These are phyloP conservation scores for Phymastichus coffea DNA, from an alignment of 1,140 invertebrate genomes.

Conservation along the genomic window DNA sequence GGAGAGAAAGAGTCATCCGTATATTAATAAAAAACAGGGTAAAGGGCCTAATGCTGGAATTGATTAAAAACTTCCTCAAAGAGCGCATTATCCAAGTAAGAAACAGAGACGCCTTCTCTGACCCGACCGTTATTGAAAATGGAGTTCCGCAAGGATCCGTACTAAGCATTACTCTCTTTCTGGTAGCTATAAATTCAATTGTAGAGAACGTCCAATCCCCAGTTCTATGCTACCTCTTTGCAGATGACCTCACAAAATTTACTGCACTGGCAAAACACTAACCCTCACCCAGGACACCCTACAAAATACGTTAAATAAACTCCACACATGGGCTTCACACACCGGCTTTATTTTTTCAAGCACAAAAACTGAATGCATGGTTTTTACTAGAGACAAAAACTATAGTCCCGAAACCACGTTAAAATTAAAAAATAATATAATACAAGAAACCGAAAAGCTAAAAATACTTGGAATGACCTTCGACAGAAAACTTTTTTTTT, in stretches of 20 bases:
- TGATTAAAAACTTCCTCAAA: constrained; percentile 20
- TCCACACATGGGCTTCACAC: no score
- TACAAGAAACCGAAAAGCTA: no score
- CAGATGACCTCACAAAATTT: constrained; percentile 22
- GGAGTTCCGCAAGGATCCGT: no score
- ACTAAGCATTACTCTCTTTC: constrained; percentile 30
- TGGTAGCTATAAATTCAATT: constrained; percentile 22
- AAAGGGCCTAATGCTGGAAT: constrained; percentile 16
- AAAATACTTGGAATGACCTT: no score
- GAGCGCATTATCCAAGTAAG: constrained; percentile 18
- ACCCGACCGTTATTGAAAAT: no score
- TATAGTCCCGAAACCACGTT: constrained; percentile 28
- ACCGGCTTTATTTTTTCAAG: no score
- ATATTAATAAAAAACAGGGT: constrained; percentile 6
- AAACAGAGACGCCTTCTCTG: constrained; percentile 8
- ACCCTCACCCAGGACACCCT: neutral
- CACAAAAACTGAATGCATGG: no score
- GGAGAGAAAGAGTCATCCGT: constrained; percentile 20
- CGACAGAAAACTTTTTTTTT: no score
- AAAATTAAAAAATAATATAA: constrained; percentile 28
- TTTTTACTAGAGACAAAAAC: no score
- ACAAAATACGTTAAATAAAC: no score
- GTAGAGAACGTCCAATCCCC: neutral
- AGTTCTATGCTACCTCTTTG: constrained; percentile 6
- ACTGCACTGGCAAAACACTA: constrained; percentile 6